Evolutionary conservation across 2,113 vertebrate genomes (phyloP).

Genomic region (Siphamia tubifer): DNA sequence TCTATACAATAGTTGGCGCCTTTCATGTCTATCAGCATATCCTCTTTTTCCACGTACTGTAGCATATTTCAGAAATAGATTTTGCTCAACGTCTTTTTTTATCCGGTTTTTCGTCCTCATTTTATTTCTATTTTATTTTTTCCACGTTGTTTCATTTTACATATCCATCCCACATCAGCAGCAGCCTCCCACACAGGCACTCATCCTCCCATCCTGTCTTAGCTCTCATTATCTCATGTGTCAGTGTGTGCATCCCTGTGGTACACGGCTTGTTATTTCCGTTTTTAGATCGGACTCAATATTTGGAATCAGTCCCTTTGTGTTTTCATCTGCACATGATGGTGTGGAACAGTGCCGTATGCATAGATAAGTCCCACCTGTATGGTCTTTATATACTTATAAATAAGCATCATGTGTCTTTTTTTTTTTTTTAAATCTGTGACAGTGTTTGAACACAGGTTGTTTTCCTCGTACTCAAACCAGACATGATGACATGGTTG

Average conservation of each 20-base stretch:
- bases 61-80: slow-evolving; percentile 59
- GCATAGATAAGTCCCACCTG: too few species aligned
- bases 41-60: slow-evolving; percentile 30
- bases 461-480: too few species aligned
- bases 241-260: not conserved
- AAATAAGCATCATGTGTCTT: too few species aligned
- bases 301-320: not conserved
- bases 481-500: too few species aligned
- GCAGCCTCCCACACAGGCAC: not conserved
- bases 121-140: slow-evolving; percentile 2
- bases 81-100: slow-evolving; percentile 52
- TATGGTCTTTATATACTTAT: too few species aligned
- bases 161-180: slow-evolving; percentile 5
- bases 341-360: too few species aligned
- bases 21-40: slow-evolving; percentile 68
- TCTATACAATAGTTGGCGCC: slow-evolving; percentile 58
- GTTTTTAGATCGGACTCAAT: not conserved
- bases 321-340: not conserved
- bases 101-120: slow-evolving; percentile 21
- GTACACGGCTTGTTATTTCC: not conserved
- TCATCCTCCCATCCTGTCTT: not conserved
- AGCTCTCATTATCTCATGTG: slow-evolving; percentile 11
- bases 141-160: slow-evolving; percentile 12
- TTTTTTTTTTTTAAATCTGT: too few species aligned
- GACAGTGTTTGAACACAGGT: too few species aligned